A percentile compares a stretch with the other conserved stretches of the same genome.
Evolutionary conservation across 2,113 vertebrate species (phyloP).

Genomic region (Indicator maculatus): DNA sequence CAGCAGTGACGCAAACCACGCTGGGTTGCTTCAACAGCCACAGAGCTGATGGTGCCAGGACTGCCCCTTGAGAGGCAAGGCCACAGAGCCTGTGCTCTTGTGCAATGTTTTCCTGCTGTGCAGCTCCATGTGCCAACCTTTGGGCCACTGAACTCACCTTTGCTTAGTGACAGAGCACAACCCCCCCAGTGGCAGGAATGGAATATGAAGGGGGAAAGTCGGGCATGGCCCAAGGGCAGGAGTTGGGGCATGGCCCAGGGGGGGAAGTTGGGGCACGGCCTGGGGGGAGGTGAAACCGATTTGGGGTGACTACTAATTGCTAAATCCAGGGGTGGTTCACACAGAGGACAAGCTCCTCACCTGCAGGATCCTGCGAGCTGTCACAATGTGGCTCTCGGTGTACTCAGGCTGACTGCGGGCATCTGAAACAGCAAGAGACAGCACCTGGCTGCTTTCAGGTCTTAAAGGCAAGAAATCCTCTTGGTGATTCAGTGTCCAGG

Average conservation of each 20-base stretch:
- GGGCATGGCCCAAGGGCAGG: no score
- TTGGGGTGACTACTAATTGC: not conserved
- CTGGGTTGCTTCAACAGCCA: not conserved
- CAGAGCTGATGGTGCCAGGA: not conserved
- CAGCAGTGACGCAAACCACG: not conserved
- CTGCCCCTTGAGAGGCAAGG: not conserved
- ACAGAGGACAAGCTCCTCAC: slow-evolving; percentile 48
- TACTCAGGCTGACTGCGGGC: slow-evolving; percentile 82
- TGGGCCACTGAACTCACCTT: not conserved
- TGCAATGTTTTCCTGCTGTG: not conserved
- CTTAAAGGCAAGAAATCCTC: not conserved
- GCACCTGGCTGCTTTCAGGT: not conserved
- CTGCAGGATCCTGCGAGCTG: slow-evolving; percentile 79
- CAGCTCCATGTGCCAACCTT: not conserved
- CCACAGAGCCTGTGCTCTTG: not conserved
- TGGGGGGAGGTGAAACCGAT: not conserved
- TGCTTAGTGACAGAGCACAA: not conserved
- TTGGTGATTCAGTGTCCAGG: not conserved
- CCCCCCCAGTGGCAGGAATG: not conserved
- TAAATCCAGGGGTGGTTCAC: not conserved
- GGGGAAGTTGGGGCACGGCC: not conserved
- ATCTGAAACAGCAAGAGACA: slow-evolving; percentile 74
- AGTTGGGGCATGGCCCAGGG: not conserved
- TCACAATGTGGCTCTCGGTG: slow-evolving; percentile 82
- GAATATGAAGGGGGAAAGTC: not conserved